These are phyloP conservation scores for Chamaea fasciata DNA, from an alignment of 2,113 vertebrate species.

Conservation along the genomic window DNA sequence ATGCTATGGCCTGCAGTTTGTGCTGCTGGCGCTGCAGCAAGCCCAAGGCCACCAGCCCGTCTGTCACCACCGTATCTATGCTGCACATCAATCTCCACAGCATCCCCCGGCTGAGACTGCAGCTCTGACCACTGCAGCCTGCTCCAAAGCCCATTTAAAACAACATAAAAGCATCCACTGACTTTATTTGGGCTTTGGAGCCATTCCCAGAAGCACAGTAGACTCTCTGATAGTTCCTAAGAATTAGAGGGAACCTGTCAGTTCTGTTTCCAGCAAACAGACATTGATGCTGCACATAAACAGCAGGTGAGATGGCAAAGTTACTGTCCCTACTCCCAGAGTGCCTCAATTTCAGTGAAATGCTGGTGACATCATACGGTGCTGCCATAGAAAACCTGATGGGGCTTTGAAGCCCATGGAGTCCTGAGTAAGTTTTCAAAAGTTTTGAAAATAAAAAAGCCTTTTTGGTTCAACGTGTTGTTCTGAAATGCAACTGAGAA, in stretches of 20 bases:
- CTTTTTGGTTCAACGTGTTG: not conserved
- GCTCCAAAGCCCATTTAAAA: not conserved
- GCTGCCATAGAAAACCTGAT: not conserved
- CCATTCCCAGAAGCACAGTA: not conserved
- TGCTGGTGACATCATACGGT: not conserved
- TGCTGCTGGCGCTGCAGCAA: rapidly evolving
- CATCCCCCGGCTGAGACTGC: not conserved
- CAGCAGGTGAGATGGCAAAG: not conserved
- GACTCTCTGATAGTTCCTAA: not conserved
- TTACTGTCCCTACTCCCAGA: not conserved
- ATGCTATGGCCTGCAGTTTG: rapidly evolving
- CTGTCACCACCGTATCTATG: rapidly evolving
- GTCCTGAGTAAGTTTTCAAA: not conserved
- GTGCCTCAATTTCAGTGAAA: not conserved
- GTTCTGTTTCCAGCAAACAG: not conserved
- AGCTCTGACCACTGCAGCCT: not conserved
- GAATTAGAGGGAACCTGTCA: not conserved
- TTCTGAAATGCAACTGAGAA: not conserved
- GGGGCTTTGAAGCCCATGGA: rapidly evolving
- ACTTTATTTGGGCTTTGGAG: not conserved
- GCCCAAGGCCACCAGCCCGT: rapidly evolving
- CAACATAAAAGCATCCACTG: not conserved
- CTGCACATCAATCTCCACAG: not conserved
- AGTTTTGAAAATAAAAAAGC: not conserved
- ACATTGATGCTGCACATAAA: not conserved